These are phyloP conservation scores for Sarcophaga caerulescens DNA, from an alignment of 2,888 invertebrate species.

Conservation along the genomic window DNA sequence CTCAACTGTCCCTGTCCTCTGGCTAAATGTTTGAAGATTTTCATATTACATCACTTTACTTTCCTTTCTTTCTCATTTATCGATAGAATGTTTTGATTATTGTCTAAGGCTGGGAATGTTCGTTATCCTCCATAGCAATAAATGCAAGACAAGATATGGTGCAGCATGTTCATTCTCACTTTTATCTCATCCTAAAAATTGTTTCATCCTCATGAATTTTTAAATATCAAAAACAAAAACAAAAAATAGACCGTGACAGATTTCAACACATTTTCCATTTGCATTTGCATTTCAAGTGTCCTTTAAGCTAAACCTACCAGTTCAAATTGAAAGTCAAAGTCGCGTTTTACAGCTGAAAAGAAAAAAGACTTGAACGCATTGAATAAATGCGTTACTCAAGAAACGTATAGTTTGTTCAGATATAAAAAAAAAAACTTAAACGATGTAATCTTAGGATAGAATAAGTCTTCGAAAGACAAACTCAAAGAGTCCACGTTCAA, in stretches of 20 bases:
- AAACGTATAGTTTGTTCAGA: no score
- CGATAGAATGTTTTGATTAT: neutral
- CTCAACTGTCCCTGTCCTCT: slow-evolving; percentile 57
- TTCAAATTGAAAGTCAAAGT: neutral
- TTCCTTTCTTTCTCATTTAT: neutral
- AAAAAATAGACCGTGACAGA: neutral
- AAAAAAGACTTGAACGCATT: no score
- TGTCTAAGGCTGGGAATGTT: slow-evolving; percentile 5
- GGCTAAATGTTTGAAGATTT: slow-evolving; percentile 41
- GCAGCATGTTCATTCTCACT: neutral
- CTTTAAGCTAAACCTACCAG: neutral
- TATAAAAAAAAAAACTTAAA: no score
- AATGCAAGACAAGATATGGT: neutral
- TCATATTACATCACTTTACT: slow-evolving; percentile 44
- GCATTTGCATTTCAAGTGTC: slow-evolving; percentile 11
- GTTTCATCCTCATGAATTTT: neutral
- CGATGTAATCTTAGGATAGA: no score
- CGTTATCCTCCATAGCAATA: neutral
- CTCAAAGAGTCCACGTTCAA: no score
- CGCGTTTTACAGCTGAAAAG: no score
- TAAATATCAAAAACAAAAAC: neutral
- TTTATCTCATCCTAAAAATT: neutral
- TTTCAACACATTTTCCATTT: neutral
- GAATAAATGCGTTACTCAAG: no score
- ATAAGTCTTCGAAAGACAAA: no score